Evolutionary conservation across 2,888 invertebrate genomes (phyloP), one percentile per base, ranked within the genome.

Genomic region (Tenthredo mesomela): DNA sequence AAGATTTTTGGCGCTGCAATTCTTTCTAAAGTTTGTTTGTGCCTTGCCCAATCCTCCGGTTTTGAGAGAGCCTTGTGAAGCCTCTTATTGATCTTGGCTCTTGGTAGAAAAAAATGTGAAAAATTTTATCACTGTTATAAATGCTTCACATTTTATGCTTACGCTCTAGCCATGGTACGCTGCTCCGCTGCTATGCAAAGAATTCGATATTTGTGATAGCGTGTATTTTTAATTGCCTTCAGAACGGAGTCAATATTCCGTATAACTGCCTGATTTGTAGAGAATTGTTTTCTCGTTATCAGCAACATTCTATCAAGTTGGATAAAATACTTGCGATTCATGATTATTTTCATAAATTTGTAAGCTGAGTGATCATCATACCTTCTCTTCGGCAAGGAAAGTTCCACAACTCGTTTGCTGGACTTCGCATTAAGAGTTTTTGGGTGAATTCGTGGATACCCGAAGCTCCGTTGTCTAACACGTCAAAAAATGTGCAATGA

Each of bases 181-280:
- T 87, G 85, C 12, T 85, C 85, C 1, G 89, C 87, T 5, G 89
- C 87, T 85, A 89, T 91, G 86, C 91, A 90, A 87, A 92, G 88
- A 84, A 90, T 85, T 73, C 91, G 89, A 86, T 91, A 92, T 83
- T 88, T 89, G 33, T 89, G 90, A 85, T 92, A 92, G 40, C 90
- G 87, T 29, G 92, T 91, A 77, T 88, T 88, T 43, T 86, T 88
- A 43, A 89, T 84, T 61, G 86, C 87, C 82, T 77, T 77, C 84
- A 91, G 86, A 54, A 87, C 84, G 61, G 82, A 67, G 67, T 82
- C 82, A 25, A 82, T 67, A 70, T 70, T 82, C 9, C 67, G 43
- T 10, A 82, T 9, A 12, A 82, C 50, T 33, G 65, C 9, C 29
- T 82, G 67, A 47, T 82, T 82, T 9, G 18, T 29, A 9, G 29